Conservation (phyloP, 2,888 invertebrate genomes). For the Scaptomyza parva region DNA sequence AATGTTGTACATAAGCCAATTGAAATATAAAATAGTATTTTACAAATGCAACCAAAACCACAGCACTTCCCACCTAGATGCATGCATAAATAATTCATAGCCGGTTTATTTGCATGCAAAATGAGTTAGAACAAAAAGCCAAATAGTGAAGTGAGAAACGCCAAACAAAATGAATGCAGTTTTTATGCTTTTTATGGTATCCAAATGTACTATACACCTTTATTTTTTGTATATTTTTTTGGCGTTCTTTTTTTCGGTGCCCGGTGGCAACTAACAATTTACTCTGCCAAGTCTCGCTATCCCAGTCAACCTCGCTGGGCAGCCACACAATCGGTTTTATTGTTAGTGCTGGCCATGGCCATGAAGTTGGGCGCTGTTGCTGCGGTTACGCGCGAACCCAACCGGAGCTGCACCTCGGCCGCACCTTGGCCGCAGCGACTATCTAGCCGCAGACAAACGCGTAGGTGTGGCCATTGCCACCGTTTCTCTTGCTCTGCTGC, state of each 20-base stretch:
- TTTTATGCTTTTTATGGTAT: conserved; percentile 49
- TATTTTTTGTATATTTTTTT: conserved; percentile 24
- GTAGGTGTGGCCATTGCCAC: conserved; percentile 58
- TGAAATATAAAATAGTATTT: conserved; percentile 57
- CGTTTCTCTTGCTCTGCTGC: conserved; percentile 16
- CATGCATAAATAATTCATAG: conserved; percentile 78
- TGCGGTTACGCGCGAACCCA: conserved; percentile 32
- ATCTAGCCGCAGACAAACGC: conserved; percentile 74
- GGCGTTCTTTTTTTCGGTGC: not conserved
- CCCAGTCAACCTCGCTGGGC: conserved; percentile 36
- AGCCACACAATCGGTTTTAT: conserved; percentile 74
- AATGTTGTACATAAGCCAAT: conserved; percentile 52
- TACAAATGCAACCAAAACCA: conserved; percentile 61
- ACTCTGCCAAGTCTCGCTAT: conserved; percentile 13
- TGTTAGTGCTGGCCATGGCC: conserved; percentile 59
- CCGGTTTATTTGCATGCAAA: conserved; percentile 79
- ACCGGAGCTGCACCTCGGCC: conserved; percentile 57
- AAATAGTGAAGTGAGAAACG: conserved; percentile 41
- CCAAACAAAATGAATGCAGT: conserved; percentile 73
- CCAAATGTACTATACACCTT: too few species aligned
- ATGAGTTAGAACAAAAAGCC: conserved; percentile 68
- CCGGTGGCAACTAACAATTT: conserved; percentile 20
- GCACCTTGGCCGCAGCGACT: conserved; percentile 71
- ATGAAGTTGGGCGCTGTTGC: conserved; percentile 31
- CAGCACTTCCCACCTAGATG: conserved; percentile 46